A percentile compares a stretch with the other conserved stretches of the same genome.
phyloP scores from a whole-genome alignment of 2,797 vertebrate species.

The Carduelis carduelis region DNA sequence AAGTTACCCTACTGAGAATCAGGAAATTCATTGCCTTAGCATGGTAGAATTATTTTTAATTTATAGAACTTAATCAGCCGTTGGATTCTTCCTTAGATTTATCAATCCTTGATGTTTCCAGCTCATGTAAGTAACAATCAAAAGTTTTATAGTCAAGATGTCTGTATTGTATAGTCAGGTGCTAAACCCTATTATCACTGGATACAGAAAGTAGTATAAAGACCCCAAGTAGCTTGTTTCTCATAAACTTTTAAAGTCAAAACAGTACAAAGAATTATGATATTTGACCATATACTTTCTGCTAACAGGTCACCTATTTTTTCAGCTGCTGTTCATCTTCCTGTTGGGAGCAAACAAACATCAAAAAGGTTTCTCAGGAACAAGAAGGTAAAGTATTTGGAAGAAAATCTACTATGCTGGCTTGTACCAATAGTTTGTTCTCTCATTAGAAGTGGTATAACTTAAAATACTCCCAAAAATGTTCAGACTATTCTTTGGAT shows the following conservation, averaged over 20 bases:
- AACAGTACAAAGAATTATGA: background rate
- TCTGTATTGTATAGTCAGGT: background rate
- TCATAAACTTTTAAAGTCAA: background rate
- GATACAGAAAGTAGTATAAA: background rate
- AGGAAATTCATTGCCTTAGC: background rate
- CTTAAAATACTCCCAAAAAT: background rate
- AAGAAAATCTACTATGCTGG: background rate
- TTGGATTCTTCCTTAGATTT: background rate
- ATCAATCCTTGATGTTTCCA: background rate
- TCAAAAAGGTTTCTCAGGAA: background rate
- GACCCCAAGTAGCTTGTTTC: background rate
- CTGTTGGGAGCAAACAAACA: background rate
- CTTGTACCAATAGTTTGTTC: background rate
- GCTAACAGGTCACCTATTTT: background rate
- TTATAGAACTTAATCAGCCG: background rate
- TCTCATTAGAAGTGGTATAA: background rate
- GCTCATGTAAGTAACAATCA: background rate
- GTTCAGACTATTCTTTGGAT: background rate
- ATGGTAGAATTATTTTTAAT: background rate
- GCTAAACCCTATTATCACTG: background rate
- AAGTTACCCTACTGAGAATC: background rate
- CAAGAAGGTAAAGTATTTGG: background rate
- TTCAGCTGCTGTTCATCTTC: background rate
- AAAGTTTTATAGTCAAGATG: background rate
- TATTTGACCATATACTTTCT: background rate